Conservation (phyloP, 2,888 invertebrate species). For the Caenorhabditis drosophilae region DNA sequence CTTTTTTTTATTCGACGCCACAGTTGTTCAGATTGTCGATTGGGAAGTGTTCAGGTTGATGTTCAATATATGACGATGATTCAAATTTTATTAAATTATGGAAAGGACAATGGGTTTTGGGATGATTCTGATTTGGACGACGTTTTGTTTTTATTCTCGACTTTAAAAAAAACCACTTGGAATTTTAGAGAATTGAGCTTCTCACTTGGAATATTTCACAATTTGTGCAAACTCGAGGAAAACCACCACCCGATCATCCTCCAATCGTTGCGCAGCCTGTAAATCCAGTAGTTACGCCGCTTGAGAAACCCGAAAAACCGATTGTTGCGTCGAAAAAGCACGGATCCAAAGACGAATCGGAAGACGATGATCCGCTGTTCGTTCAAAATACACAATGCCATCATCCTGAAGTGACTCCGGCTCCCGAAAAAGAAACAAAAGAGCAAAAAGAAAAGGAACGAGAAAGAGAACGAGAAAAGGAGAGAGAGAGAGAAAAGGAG, state of each 20-base stretch:
- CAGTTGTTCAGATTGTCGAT: conserved; percentile 19
- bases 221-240: conserved; percentile 27
- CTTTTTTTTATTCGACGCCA: background rate
- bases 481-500: conserved; percentile 2
- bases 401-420: background rate
- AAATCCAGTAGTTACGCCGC: background rate
- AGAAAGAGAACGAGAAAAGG: too few relatives aligned
- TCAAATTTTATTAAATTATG: conserved; percentile 25
- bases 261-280: background rate
- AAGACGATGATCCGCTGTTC: conserved; percentile 5
- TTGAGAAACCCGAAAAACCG: background rate
- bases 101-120: conserved; percentile 36
- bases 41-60: conserved; percentile 36
- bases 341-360: background rate
- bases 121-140: conserved; percentile 35
- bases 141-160: conserved; percentile 3
- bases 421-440: too few relatives aligned
- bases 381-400: conserved; percentile 10
- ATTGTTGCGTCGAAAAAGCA: background rate
- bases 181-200: conserved; percentile 27
- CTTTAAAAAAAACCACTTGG: too few relatives aligned
- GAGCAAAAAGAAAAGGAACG: background rate
- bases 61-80: conserved; percentile 39
- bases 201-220: conserved; percentile 35
- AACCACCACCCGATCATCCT: background rate